A percentile compares a stretch with the other conserved stretches of the same genome.
Conservation (phyloP, 2,888 invertebrate genomes). For the Strigamia transsilvanica region DNA sequence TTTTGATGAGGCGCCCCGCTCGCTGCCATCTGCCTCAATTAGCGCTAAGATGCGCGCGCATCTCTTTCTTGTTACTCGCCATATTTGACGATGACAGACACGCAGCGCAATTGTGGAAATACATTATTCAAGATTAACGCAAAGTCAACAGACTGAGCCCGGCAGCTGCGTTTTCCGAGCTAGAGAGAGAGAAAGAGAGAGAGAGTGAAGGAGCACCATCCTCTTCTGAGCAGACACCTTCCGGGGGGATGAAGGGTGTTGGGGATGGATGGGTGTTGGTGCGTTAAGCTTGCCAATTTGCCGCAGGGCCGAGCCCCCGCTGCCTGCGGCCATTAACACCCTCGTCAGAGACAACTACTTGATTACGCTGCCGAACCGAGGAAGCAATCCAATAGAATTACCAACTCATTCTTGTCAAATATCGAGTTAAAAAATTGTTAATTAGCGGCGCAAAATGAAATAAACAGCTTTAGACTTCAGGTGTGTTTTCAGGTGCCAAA, state of each 20-base stretch:
- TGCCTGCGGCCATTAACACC: constrained; percentile 52
- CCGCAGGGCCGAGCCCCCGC: constrained; percentile 46
- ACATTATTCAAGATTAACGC: constrained; percentile 54
- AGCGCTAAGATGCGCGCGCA: constrained; percentile 41
- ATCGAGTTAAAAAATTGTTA: too few species aligned
- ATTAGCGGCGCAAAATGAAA: too few species aligned
- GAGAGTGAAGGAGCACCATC: too few species aligned
- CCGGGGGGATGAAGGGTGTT: not conserved
- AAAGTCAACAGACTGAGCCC: constrained; percentile 11
- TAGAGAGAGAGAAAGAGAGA: too few species aligned
- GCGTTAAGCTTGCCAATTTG: constrained; percentile 53
- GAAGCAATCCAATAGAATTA: constrained; percentile 15
- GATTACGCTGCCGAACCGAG: constrained; percentile 43
- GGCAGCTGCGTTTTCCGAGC: constrained; percentile 1
- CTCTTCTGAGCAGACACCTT: not conserved
- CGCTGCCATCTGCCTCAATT: constrained; percentile 56
- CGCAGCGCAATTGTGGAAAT: not conserved
- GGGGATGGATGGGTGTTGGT: not conserved
- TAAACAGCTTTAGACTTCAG: too few species aligned
- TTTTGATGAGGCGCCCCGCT: constrained; percentile 55
- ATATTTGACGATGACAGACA: constrained; percentile 41
- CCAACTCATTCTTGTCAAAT: too few species aligned
- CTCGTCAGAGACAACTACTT: constrained; percentile 50
- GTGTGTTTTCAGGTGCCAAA: too few species aligned
- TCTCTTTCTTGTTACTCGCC: not conserved